These are phyloP conservation scores for Rhabdornis inornatus DNA, from an alignment of 2,113 vertebrate species.

Conservation along the genomic window DNA sequence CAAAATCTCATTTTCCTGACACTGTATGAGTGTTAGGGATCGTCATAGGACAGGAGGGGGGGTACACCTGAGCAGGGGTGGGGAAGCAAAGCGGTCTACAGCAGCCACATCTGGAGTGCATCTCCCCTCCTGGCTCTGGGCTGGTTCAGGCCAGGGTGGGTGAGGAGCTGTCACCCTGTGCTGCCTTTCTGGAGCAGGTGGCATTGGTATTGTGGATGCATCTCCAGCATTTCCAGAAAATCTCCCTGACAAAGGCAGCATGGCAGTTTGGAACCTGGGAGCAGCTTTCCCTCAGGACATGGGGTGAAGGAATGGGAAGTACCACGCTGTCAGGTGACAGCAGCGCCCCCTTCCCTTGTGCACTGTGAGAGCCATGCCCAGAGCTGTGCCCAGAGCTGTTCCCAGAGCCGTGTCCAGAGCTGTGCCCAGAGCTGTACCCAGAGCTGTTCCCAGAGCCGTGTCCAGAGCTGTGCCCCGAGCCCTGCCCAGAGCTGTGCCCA, in stretches of 20 bases:
- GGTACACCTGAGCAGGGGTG: background rate
- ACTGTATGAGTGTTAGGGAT: background rate
- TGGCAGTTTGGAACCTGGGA: background rate
- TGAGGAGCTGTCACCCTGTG: fast-evolving
- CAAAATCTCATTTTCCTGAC: background rate
- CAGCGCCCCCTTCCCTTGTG: background rate
- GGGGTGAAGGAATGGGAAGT: background rate
- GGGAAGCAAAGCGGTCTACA: background rate
- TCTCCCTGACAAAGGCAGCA: fast-evolving
- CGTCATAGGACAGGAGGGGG: fast-evolving
- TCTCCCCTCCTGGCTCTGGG: background rate
- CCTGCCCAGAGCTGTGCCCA: fast-evolving
- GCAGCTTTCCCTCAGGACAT: background rate
- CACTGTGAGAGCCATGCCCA: fast-evolving
- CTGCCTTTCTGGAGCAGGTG: background rate
- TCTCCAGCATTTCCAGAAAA: background rate
- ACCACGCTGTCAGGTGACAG: fast-evolving
- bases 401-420: background rate
- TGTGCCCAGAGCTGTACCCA: background rate
- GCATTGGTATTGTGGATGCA: fast-evolving
- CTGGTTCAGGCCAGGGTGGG: fast-evolving
- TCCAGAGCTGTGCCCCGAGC: background rate
- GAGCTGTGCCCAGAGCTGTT: background rate
- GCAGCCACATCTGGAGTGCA: fast-evolving
- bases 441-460: background rate